Evolutionary conservation across 2,113 vertebrate genomes (phyloP).

Genomic region (Natator depressus): DNA sequence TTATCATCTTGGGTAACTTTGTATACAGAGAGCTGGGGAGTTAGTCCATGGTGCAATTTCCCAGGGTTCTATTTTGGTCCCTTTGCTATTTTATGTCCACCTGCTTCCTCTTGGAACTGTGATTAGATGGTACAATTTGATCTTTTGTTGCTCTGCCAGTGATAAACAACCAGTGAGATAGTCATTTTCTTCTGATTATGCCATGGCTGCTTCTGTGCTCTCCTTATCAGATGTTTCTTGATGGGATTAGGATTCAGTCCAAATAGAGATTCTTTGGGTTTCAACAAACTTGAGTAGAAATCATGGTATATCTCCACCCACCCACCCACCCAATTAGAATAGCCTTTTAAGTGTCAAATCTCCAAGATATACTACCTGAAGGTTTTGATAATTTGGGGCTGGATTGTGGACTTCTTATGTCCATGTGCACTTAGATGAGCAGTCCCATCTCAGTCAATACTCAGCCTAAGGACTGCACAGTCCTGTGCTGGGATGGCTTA

Average conservation of each 20-base stretch:
- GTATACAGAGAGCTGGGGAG: slow-evolving; percentile 3
- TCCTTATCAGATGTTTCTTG: slow-evolving; percentile 31
- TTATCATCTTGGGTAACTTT: neutral
- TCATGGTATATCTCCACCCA: neutral
- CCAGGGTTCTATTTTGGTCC: neutral
- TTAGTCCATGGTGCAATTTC: slow-evolving; percentile 4
- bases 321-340: neutral
- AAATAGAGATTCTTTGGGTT: neutral
- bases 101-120: slow-evolving; percentile 35
- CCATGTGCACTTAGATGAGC: neutral
- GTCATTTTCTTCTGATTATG: neutral
- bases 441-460: neutral
- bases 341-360: neutral
- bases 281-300: neutral
- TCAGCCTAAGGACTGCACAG: neutral
- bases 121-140: neutral
- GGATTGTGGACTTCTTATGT: neutral
- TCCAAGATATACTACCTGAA: neutral
- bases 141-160: neutral
- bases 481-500: rapidly evolving
- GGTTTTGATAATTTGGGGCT: neutral
- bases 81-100: slow-evolving; percentile 32
- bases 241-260: neutral
- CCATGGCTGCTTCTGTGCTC: slow-evolving; percentile 4
- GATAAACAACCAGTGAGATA: slow-evolving; percentile 29